Evolutionary conservation across 64 coral and sea anemone genomes (phyloP), one percentile per base, ranked within the genome.

Genomic region (Stichodactyla helianthus): DNA sequence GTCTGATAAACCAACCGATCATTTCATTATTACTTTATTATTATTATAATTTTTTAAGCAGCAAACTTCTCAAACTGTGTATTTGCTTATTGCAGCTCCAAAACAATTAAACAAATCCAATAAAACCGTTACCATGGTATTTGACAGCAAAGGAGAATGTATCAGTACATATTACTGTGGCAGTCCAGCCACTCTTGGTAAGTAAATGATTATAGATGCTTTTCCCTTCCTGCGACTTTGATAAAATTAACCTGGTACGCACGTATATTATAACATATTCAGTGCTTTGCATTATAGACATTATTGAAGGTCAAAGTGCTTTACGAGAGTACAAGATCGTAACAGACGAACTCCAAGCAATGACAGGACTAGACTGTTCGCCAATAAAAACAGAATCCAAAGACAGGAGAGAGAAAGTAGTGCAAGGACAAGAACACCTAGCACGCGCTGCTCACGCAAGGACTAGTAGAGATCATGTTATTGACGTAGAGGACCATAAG

Each of bases 231-330:
- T 44, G 35, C 35, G 35, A 44, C 35, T 44, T 44, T 44, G 35
- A 4, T 16, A 59, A 59, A 59, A 5, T 12, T 65, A 51, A 9
- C 26, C 9, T 13, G 25, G 16, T 26, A 77, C 0, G 6, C 71
- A 31, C 0, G 16, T 2, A 77, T 14, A 1, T 77, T 8, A 50
- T 26, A 26, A 22, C 8, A 23, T 76, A 19, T 31, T 76, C 16
- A 77, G 14, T 50, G 31, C 7, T 31, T 74, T 74, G 12, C 12
- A 74, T 74, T 23, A 35, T 74, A 74, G 68, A 74, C 27, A 31
- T 74, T 31, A 6, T 74, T 31, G 68, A 74, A 74, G 68, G 68
- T 74, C 68, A 74, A 74, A 74, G 68, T 74, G 68, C 68, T 74
- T 74, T 74, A 4, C 68, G 68, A 9, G 25, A 27, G 4, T 74